These are phyloP conservation scores for Sussaba pulchella DNA, from an alignment of 2,888 invertebrate genomes.

Conservation along the genomic window DNA sequence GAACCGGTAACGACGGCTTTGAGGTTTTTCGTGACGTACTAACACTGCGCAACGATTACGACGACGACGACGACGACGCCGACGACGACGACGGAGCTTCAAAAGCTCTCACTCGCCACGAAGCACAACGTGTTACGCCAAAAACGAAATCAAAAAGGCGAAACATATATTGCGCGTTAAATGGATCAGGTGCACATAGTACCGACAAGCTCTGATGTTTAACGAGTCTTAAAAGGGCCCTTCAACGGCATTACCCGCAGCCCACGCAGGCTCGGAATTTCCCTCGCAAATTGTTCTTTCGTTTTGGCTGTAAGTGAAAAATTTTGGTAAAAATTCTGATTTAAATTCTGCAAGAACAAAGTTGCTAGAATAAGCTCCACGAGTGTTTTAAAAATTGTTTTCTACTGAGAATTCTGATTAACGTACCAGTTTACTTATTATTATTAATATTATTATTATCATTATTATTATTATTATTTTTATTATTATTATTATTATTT, in stretches of 20 bases:
- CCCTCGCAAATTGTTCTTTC: no score
- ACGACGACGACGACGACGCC: constrained; percentile 28
- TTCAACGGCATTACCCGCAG: background rate
- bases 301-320: no score
- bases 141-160: constrained; percentile 35
- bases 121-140: constrained; percentile 29
- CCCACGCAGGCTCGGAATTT: no score
- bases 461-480: no score
- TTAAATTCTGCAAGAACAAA: no score
- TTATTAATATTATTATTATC: no score
- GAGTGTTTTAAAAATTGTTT: no score
- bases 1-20: constrained; percentile 62
- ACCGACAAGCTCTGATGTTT: constrained; percentile 39
- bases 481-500: no score
- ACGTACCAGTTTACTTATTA: no score
- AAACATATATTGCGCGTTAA: constrained; percentile 12
- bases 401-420: no score
- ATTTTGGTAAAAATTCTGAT: no score
- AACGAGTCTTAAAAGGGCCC: constrained; percentile 38
- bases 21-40: constrained; percentile 54
- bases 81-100: constrained; percentile 42
- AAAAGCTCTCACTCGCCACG: constrained; percentile 45
- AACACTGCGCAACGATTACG: constrained; percentile 37
- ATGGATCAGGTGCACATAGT: constrained; percentile 8
- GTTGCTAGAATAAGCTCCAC: no score